Base-by-base conservation (phyloP, 2,113 vertebrate species). In the Microcebus griseorufus region DNA sequence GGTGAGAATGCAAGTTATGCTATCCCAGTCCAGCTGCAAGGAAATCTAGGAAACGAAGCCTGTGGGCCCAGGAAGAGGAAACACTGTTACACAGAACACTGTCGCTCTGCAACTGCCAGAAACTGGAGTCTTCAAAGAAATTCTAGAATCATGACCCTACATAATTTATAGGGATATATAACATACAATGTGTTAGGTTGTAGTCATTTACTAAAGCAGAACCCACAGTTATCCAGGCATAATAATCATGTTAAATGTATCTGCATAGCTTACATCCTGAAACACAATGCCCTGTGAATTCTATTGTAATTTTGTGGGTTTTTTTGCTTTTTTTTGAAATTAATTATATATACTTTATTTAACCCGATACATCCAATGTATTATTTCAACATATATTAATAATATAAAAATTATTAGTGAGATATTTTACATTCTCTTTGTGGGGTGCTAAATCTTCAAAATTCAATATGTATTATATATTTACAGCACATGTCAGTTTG, bases 331-430 rank as follows among this genome's bases (percentile, higher is more conserved):
- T 45, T 45, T 45, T 45, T 80, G 39, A 95, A 96, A 87, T 90
- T 82, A 76, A 96, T 22, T 27, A 37, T 51, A 87, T 27, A 55
- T 60, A 87, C 42, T 94, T 91, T 94, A 93, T 72, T 86, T 92
- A 42, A 81, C 51, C 18, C 25, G 80, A 69, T 45, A 96, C 1
- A 88, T 20, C 29, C 22, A 83, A 83, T 32, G 10, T 64, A 65
- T 84, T 88, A 86, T 88, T 92, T 88, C 48, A 89, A 80, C 51
- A 76, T 65, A 25, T 48, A 45, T 45, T 45, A 58, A 58, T 58
- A 80, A 85, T 78, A 72, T 42, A 90, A 94, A 95, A 92, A 93
- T 87, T 65, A 78, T 53, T 90, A 93, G 27, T 80, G 42, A 89
- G 10, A 37, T 84, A 91, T 39, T 90, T 95, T 79, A 90, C 12